phyloP scores from a whole-genome alignment of 2,797 vertebrate species.

The Sebastes steindachneri region DNA sequence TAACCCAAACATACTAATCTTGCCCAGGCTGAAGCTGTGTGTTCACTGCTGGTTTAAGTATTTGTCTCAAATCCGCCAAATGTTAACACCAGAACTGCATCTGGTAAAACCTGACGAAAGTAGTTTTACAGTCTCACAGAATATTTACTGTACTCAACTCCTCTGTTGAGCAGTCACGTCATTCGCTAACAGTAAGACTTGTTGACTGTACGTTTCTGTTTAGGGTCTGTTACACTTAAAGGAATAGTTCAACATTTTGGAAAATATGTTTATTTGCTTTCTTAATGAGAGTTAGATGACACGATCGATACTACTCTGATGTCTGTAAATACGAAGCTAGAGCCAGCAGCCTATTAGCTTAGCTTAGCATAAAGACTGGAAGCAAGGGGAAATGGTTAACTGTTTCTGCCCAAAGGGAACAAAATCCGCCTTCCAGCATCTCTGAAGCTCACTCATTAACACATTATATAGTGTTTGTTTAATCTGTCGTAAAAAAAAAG shows the following conservation, averaged over 20 bases:
- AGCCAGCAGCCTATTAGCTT: not conserved
- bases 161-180: not conserved
- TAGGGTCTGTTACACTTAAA: not conserved
- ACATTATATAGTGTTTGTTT: not conserved
- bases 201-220: not conserved
- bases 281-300: not conserved
- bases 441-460: too few relatives aligned
- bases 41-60: slow-evolving; percentile 15
- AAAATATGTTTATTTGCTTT: not conserved
- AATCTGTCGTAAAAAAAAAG: not conserved
- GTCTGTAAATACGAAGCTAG: not conserved
- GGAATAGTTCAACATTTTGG: not conserved
- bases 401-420: too few relatives aligned
- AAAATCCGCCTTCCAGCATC: too few relatives aligned
- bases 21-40: slow-evolving; percentile 2
- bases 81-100: not conserved
- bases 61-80: slow-evolving; percentile 29
- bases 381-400: too few relatives aligned
- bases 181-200: not conserved
- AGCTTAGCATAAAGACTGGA: too few relatives aligned
- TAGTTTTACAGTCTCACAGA: not conserved
- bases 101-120: not conserved
- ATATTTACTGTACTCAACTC: not conserved
- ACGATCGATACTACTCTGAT: not conserved
- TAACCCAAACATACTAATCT: slow-evolving; percentile 25